A percentile compares a stretch with the other conserved stretches of the same genome.
Conservation (phyloP, 2,113 vertebrate species). For the Nettapus auritus region DNA sequence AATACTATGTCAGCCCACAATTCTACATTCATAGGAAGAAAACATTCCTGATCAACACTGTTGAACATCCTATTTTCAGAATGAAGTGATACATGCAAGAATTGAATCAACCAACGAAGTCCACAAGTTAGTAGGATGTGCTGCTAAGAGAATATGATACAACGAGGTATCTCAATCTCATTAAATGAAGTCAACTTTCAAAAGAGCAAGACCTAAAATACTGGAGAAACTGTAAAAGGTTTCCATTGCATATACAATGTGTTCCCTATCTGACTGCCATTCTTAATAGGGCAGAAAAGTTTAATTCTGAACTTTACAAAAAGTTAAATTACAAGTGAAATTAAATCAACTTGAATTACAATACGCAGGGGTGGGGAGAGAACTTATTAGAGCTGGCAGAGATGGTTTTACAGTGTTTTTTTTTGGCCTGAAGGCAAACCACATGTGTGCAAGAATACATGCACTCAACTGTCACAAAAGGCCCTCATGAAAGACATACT, state of each 20-base stretch:
- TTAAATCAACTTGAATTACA: neutral
- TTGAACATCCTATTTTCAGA: neutral
- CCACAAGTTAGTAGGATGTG: neutral
- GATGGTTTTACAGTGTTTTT: neutral
- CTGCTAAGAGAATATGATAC: neutral
- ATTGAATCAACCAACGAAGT: neutral
- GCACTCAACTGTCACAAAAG: neutral
- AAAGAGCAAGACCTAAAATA: neutral
- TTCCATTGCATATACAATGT: neutral
- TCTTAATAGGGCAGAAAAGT: neutral
- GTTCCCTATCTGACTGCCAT: neutral
- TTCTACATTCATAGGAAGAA: neutral
- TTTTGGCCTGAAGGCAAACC: neutral
- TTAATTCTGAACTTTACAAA: neutral
- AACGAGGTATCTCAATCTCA: neutral
- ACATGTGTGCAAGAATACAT: accelerated
- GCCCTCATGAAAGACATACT: constrained; percentile 57
- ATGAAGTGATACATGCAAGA: neutral
- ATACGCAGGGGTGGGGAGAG: neutral
- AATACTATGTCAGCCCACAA: accelerated
- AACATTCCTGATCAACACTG: neutral
- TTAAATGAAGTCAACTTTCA: neutral
- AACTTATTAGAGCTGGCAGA: neutral
- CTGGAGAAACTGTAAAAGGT: neutral
- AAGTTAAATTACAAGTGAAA: neutral